Conservation (phyloP, 2,888 invertebrate genomes). For the Lottia scabra region DNA sequence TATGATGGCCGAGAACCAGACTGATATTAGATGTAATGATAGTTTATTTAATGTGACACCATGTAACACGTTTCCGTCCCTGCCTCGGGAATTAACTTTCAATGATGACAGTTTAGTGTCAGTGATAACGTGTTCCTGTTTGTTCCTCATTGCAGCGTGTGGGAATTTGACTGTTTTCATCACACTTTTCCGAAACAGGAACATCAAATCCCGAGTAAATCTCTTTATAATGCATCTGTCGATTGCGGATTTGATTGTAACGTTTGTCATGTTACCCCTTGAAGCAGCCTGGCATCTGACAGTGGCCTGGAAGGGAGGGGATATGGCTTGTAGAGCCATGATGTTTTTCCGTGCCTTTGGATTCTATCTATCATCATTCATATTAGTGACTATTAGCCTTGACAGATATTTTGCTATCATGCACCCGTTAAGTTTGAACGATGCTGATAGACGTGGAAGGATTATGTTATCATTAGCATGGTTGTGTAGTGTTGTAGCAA, state of each 20-base stretch:
- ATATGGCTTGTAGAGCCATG: conserved; percentile 79
- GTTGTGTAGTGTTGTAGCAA: conserved; percentile 50
- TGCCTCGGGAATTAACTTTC: conserved; percentile 80
- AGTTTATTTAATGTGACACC: too few species aligned
- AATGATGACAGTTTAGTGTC: conserved; percentile 87
- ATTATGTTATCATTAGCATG: conserved; percentile 55
- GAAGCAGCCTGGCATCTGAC: conserved; percentile 80
- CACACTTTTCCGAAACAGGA: conserved; percentile 77
- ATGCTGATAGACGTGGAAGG: conserved; percentile 51
- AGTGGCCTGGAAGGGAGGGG: conserved; percentile 83
- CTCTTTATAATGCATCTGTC: conserved; percentile 83
- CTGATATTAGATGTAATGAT: too few species aligned
- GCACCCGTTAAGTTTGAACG: conserved; percentile 54
- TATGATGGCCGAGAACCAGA: too few species aligned
- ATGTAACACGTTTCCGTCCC: background rate
- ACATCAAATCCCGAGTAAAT: conserved; percentile 78
- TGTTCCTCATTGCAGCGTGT: conserved; percentile 78
- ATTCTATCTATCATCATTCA: conserved; percentile 81
- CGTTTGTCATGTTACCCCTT: conserved; percentile 81
- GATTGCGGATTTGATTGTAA: conserved; percentile 85
- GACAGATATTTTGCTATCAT: conserved; percentile 59
- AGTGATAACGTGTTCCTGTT: conserved; percentile 81
- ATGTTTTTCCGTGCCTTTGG: conserved; percentile 81
- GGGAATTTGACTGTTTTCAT: conserved; percentile 85
- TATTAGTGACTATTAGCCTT: conserved; percentile 80